A percentile compares a stretch with the other conserved stretches of the same genome.
Conservation (phyloP, 2,113 vertebrate species). For the Platichthys stellatus region DNA sequence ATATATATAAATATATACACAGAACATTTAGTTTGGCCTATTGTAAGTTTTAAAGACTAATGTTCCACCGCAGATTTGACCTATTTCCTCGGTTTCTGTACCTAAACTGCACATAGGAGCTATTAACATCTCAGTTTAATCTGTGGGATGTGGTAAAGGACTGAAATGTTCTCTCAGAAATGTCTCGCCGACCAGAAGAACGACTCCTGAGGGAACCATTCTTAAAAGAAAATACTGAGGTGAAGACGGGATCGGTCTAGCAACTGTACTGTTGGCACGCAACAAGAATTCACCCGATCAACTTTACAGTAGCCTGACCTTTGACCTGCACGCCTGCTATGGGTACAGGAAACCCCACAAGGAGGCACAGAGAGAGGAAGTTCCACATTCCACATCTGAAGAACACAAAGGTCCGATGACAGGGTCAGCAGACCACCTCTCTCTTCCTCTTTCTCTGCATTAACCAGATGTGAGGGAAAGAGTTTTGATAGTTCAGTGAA, state of each 20-base stretch:
- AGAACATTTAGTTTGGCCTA: not conserved
- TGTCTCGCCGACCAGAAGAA: not conserved
- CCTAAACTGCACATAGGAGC: slow-evolving; percentile 13
- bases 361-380: slow-evolving; percentile 69
- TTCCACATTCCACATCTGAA: slow-evolving; percentile 65
- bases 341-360: slow-evolving; percentile 69
- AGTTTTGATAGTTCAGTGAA: not conserved
- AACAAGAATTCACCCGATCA: slow-evolving; percentile 42
- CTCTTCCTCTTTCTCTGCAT: slow-evolving; percentile 37
- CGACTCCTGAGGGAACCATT: slow-evolving; percentile 29
- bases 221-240: slow-evolving; percentile 8
- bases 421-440: slow-evolving; percentile 48
- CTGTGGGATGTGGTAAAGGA: slow-evolving; percentile 29
- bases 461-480: slow-evolving; percentile 15
- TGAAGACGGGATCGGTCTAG: slow-evolving; percentile 38
- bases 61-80: not conserved
- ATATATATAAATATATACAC: too few relatives aligned
- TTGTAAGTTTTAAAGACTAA: not conserved
- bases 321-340: slow-evolving; percentile 30
- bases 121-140: slow-evolving; percentile 39
- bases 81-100: slow-evolving; percentile 41
- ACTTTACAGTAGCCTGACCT: slow-evolving; percentile 63
- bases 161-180: slow-evolving; percentile 36
- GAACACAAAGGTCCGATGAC: slow-evolving; percentile 51
- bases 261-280: slow-evolving; percentile 38